Base-by-base conservation (phyloP, 2,797 vertebrate genomes). In the Neoniphon sammara region DNA sequence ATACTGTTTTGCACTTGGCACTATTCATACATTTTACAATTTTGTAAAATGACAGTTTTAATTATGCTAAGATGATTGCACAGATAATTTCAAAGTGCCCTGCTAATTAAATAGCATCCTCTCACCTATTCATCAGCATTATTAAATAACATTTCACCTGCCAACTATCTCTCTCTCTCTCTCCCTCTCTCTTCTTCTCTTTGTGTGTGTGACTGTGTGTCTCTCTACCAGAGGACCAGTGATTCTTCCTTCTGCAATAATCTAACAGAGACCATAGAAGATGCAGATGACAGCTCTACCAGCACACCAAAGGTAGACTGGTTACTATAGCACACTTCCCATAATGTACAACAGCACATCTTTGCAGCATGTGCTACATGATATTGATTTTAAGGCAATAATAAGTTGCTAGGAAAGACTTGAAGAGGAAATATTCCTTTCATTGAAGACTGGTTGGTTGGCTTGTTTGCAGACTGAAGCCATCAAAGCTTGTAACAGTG, bases 201-300 rank as follows among this genome's bases (percentile, higher is more conserved):
- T 1, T 66, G 10, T 62, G 34, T 53, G 17, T 15, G 7, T 66
- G 46, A 31, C 15, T 73, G 5, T 7, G 27, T 60, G 34, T 60
- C 20, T 61, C 10, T 39, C 52, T 20, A 39, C 18, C 78, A 93
- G 92, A 82, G 83, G 12, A 82, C 67, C 66, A 88, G 67, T 4
- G 77, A 83, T 31, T 87, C 87, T 1, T 85, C 91, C 31, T 91
- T 93, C 78, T 88, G 88, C 74, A 90, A 91, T 63, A 91, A 91
- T 52, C 71, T 92, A 0, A 83, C 84, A 5, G 77, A 83, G 18
- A 92, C 90, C 57, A 87, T 89, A 77, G 91, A 93, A 61, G 90
- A 91, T 44, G 80, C 44, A 1, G 83, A 88, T 0, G 82, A 92
- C 74, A 91, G 88, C n/a, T 86, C 66, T 17, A 86, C 80, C 65